Base-by-base conservation (phyloP, 2,797 vertebrate genomes). In the Spatula clypeata region DNA sequence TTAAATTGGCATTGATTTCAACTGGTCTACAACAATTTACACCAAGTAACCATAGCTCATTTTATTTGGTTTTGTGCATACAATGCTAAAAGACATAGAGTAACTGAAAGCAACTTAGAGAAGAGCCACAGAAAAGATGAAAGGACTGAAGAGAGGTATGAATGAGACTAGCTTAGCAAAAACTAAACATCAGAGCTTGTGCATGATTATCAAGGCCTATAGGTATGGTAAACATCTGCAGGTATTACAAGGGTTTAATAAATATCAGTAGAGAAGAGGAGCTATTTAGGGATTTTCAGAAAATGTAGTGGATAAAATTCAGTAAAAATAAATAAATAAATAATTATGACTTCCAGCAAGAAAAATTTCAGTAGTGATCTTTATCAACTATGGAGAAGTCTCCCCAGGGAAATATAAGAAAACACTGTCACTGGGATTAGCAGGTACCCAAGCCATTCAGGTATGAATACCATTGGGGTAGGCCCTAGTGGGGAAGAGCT, bases 1-100 rank as follows among this genome's bases (percentile, higher is more conserved):
- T 94, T 89, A 85, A 88, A 91, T 26, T 62, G 61, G 29, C 85
- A 91, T 73, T 86, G 75, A 92, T 86, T 91, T 97, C 61, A 95
- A 64, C 8, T 11, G 64, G 34, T 62, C 54, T 86, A 40, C 45
- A 85, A 74, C 49, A 65, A 86, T 61, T 86, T 88, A 66, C 38
- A 88, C 55, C 27, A 84, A 66, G 21, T 94, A 7, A 86, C 15
- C 64, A 75, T 20, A 81, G 42, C n/a, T 89, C 61, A 62, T 60
- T 88, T 60, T 0, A 3, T 81, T 93, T 84, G 40, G 62, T 79
- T 93, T 90, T 1, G 8, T 57, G 67, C 34, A 82, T 66, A 85
- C 64, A 53, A 9, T 77, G 32, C 13, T 71, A 44, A 91, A 93
- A 91, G 84, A 77, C 27, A 45, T 57, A 31, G 21, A 71, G 3